Conservation (phyloP, 2,113 vertebrate species). For the Tetrax tetrax region DNA sequence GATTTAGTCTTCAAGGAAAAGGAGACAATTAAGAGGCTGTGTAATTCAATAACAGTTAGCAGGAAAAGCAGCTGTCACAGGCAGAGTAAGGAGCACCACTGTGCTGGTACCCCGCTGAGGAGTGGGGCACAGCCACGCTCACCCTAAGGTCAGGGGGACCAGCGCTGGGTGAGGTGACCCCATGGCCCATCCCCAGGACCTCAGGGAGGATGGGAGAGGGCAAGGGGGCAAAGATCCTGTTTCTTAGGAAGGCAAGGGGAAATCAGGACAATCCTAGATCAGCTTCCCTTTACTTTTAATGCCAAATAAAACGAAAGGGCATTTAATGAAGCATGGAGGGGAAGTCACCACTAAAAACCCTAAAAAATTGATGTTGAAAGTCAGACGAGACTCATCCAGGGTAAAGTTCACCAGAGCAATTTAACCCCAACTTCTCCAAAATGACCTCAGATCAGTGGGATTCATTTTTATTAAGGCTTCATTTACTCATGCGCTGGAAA, state of each 20-base stretch:
- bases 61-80: conserved; percentile 14
- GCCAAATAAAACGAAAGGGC: neutral
- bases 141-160: neutral
- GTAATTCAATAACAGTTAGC: conserved; percentile 59
- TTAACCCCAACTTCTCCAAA: neutral
- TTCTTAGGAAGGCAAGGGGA: neutral
- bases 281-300: neutral
- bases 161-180: rapidly evolving
- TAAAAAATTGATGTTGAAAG: neutral
- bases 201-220: neutral
- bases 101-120: neutral
- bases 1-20: conserved; percentile 62
- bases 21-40: conserved; percentile 37
- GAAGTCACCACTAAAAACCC: neutral
- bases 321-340: neutral
- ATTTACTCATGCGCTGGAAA: neutral
- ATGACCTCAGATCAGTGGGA: neutral
- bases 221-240: neutral
- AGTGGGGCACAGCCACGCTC: neutral
- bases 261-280: neutral
- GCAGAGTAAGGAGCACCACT: neutral
- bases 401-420: neutral
- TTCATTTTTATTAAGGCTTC: neutral
- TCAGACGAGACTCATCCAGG: neutral
- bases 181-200: neutral